Percentiles rank a stretch among this genome's conserved stretches.
phyloP scores from a whole-genome alignment of 2,113 vertebrate genomes.

The Sinocyclocheilus anophthalmus region DNA sequence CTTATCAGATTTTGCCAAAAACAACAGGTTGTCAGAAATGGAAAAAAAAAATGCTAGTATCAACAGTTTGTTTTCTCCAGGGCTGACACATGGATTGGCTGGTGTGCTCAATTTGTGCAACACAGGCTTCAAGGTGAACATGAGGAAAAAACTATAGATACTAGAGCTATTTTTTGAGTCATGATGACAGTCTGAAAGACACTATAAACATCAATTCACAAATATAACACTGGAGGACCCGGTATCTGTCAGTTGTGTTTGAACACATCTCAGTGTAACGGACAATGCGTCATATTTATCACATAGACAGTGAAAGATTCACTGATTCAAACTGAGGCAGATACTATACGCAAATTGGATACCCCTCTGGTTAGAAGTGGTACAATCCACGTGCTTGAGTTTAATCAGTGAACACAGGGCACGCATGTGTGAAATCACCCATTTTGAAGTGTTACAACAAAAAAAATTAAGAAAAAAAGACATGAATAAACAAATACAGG shows the following conservation, averaged over 20 bases:
- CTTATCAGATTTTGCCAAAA: slow-evolving; percentile 17
- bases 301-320: slow-evolving; percentile 58
- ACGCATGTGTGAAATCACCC: slow-evolving; percentile 55
- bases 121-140: slow-evolving; percentile 42
- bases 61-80: slow-evolving; percentile 15
- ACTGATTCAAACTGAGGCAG: slow-evolving; percentile 63
- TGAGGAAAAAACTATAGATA: neutral
- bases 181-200: neutral
- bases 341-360: slow-evolving; percentile 28
- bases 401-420: slow-evolving; percentile 53
- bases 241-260: slow-evolving; percentile 1
- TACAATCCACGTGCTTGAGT: slow-evolving; percentile 53
- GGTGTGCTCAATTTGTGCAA: slow-evolving; percentile 18
- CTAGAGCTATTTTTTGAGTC: neutral
- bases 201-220: neutral
- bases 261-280: slow-evolving; percentile 42
- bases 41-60: slow-evolving; percentile 4
- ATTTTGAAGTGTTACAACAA: slow-evolving; percentile 15
- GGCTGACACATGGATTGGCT: slow-evolving; percentile 13
- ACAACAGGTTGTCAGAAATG: slow-evolving; percentile 9
- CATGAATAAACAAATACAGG: slow-evolving; percentile 17
- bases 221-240: slow-evolving; percentile 7
- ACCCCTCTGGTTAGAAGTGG: slow-evolving; percentile 6
- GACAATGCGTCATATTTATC: slow-evolving; percentile 64
- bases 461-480: neutral